Evolutionary conservation across 1,140 invertebrate genomes (phyloP).

Genomic region (Papilio glaucus): DNA sequence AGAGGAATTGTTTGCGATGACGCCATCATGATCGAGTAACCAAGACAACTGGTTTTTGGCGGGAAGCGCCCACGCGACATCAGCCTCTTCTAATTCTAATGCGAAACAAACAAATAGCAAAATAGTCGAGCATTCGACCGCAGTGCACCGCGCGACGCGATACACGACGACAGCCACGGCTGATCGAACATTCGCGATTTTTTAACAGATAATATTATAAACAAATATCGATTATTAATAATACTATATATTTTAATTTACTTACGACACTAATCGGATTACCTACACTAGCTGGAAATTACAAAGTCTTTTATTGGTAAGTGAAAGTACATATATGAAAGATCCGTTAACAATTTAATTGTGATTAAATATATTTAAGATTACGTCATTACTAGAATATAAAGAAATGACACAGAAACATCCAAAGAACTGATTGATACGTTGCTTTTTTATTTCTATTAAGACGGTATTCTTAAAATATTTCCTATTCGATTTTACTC

Average conservation of each 20-base stretch:
- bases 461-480: too few species aligned
- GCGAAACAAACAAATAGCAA: constrained; percentile 49
- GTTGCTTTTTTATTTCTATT: too few species aligned
- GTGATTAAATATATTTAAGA: background rate
- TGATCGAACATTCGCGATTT: constrained; percentile 64
- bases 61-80: constrained; percentile 70
- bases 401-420: background rate
- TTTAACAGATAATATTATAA: constrained; percentile 51
- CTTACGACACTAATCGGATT: background rate
- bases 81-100: constrained; percentile 44
- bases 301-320: background rate
- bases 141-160: constrained; percentile 75
- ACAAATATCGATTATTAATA: constrained; percentile 45
- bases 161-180: constrained; percentile 69
- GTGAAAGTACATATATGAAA: background rate
- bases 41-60: constrained; percentile 74
- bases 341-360: background rate
- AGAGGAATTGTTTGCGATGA: constrained; percentile 50
- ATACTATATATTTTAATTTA: background rate
- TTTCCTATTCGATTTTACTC: too few species aligned
- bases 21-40: constrained; percentile 66
- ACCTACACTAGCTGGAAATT: background rate
- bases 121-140: constrained; percentile 71
- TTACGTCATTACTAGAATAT: background rate
- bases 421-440: too few species aligned